phyloP scores from a whole-genome alignment of 2,113 vertebrate species.

The Tupaia chinensis region DNA sequence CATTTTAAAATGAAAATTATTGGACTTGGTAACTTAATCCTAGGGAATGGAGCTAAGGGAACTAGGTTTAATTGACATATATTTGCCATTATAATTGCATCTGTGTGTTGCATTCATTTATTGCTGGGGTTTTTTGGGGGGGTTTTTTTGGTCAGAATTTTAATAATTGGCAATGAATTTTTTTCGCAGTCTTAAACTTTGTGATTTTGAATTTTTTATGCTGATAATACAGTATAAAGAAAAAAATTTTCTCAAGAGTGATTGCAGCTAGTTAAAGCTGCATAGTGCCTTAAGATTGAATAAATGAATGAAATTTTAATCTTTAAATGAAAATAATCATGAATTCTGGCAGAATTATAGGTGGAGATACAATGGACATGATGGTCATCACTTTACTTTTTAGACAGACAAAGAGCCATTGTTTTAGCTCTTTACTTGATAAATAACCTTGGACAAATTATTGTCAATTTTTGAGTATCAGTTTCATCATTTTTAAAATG shows the following conservation, averaged over 20 bases:
- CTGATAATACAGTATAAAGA: background rate
- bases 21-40: background rate
- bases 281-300: background rate
- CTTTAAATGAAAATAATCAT: constrained; percentile 23
- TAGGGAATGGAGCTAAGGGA: background rate
- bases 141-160: constrained; percentile 38
- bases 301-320: constrained; percentile 18
- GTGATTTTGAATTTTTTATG: constrained; percentile 41
- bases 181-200: constrained; percentile 17
- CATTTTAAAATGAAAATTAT: background rate
- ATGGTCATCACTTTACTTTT: background rate
- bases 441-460: background rate
- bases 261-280: constrained; percentile 21
- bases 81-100: background rate
- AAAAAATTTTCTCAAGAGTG: constrained; percentile 35
- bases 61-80: background rate
- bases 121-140: background rate
- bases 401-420: background rate
- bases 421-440: background rate
- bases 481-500: background rate
- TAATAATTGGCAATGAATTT: constrained; percentile 17
- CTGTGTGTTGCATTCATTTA: background rate
- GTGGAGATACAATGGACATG: background rate
- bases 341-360: background rate
- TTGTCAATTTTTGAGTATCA: background rate